Evolutionary conservation across 2,797 vertebrate species (phyloP), one percentile per base, ranked within the genome.

Genomic region (Salarias fasciatus): DNA sequence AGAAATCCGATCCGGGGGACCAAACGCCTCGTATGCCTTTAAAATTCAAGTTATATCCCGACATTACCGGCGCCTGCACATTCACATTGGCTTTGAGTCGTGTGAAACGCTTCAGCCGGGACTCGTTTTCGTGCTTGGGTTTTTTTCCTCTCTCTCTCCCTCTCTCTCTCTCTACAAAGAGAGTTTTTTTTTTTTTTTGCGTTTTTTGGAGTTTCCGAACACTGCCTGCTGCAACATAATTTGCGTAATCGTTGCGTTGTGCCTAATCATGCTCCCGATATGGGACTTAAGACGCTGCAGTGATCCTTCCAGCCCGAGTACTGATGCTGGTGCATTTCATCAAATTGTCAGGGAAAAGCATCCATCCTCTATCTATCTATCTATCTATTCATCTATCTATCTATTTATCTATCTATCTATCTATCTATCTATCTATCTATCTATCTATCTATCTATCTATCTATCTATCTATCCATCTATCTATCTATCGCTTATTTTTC

Each of bases 211-310:
- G 80, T 88, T 88, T 80, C 80, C 78, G 80, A 86, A 76, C 76
- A 72, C 58, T 52, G 76, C 37, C 83, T 83, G 77, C 89, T 89
- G 90, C 88, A 90, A 89, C 79, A 88, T 37, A 80, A 89, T 88
- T 88, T 91, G 89, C 90, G 90, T 91, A 89, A 93, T 91, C 87
- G 80, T 88, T 89, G 87, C 88, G 87, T 91, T 90, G 85, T 91
- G 90, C 90, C 83, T 90, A 86, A 92, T 92, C 88, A 84, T 80
- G 85, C 88, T 88, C 86, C 86, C 85, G 72, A 88, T 89, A 81
- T 89, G 86, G 87, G 84, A 90, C 85, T 89, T 85, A 86, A 90
- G 85, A 89, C 89, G 90, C 90, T 88, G 88, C 88, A 85, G 87
- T 81, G 73, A 82, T 90, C 69, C 79, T 79, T 84, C 69, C 83